Percentiles rank a stretch among this genome's conserved stretches.
These are phyloP conservation scores for Lepilemur septentrionalis DNA, from an alignment of 2,797 vertebrate genomes.

Conservation along the genomic window DNA sequence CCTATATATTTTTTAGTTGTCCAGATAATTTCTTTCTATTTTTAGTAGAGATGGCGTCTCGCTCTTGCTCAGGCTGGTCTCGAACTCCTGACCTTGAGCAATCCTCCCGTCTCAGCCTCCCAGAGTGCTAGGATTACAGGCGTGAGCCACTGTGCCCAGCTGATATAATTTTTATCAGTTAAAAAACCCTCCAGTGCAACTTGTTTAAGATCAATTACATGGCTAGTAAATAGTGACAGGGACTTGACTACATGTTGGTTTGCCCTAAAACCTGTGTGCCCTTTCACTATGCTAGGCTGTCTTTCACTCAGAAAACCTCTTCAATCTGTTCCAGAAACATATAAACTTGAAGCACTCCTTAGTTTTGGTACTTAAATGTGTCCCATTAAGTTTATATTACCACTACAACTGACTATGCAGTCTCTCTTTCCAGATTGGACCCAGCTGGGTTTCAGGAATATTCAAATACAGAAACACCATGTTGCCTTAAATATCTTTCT, in stretches of 20 bases:
- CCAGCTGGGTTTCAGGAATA: constrained; percentile 51
- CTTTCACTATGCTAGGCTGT: neutral
- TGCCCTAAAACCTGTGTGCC: neutral
- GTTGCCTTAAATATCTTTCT: constrained; percentile 45
- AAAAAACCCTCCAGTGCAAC: constrained; percentile 55
- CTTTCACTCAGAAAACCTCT: constrained; percentile 61
- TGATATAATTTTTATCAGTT: neutral
- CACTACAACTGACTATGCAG: constrained; percentile 51
- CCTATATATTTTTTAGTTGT: no score
- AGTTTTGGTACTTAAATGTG: neutral
- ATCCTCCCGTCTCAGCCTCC: no score
- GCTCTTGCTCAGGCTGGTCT: no score
- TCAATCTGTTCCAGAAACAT: constrained; percentile 44
- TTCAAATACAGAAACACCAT: constrained; percentile 28
- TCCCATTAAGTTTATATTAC: constrained; percentile 59
- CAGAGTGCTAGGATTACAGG: no score
- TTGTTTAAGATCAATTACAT: neutral
- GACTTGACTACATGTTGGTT: neutral
- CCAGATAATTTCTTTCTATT: no score
- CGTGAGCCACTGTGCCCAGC: no score
- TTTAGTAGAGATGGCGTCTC: no score
- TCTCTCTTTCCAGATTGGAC: constrained; percentile 47
- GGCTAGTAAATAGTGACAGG: neutral
- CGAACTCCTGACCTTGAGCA: no score
- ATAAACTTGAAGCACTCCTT: neutral